A percentile compares a stretch with the other conserved stretches of the same genome.
These are phyloP conservation scores for Drosophila paucipuncta DNA, from an alignment of 2,888 invertebrate species.

Conservation along the genomic window DNA sequence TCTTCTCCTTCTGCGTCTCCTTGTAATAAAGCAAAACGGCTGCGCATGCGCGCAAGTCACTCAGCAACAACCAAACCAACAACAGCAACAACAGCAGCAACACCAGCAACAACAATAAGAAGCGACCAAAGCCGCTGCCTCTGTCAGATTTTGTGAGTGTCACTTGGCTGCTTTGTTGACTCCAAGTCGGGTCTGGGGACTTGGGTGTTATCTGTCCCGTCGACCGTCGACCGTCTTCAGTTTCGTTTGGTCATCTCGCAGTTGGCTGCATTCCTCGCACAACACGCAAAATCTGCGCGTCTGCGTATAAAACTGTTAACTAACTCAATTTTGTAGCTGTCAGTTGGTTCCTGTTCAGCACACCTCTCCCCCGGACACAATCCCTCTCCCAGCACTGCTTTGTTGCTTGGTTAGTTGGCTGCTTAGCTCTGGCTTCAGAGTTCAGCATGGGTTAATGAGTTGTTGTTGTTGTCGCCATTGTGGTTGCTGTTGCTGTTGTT, in stretches of 20 bases:
- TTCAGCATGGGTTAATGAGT: conserved; percentile 81
- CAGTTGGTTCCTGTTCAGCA: conserved; percentile 66
- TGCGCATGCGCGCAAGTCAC: conserved; percentile 68
- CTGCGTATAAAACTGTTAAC: conserved; percentile 85
- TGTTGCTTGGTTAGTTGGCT: conserved; percentile 23
- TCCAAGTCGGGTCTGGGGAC: conserved; percentile 14
- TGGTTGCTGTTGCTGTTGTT: conserved; percentile 29
- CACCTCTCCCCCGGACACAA: neutral
- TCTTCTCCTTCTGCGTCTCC: conserved; percentile 25
- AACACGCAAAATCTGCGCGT: conserved; percentile 82
- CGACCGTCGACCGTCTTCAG: conserved; percentile 72
- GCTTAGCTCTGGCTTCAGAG: conserved; percentile 50
- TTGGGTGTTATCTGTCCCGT: conserved; percentile 68
- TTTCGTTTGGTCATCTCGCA: conserved; percentile 54
- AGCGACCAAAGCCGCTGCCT: conserved; percentile 62
- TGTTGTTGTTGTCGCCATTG: conserved; percentile 66
- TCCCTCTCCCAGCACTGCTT: neutral
- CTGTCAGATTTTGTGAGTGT: conserved; percentile 80
- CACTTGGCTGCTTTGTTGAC: conserved; percentile 70
- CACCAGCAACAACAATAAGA: conserved; percentile 45
- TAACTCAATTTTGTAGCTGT: conserved; percentile 85
- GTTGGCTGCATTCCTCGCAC: conserved; percentile 57
- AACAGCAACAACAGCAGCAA: conserved; percentile 6
- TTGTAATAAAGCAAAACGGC: conserved; percentile 72
- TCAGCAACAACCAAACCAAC: conserved; percentile 55